Percentiles rank a stretch among this genome's conserved stretches.
These are phyloP conservation scores for Eleginops maclovinus DNA, from an alignment of 2,113 vertebrate species.

Conservation along the genomic window DNA sequence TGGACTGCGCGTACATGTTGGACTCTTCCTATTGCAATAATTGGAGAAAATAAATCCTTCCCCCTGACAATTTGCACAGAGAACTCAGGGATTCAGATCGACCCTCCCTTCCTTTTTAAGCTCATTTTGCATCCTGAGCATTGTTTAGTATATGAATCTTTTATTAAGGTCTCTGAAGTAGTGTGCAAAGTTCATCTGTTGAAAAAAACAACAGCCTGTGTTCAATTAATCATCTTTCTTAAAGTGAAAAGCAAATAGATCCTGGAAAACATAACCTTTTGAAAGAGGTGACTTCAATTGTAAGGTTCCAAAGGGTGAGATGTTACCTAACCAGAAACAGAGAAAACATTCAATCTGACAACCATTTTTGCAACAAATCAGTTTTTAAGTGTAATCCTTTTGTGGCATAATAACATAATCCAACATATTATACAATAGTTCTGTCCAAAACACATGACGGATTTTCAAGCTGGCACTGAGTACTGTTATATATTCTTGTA, in stretches of 20 bases:
- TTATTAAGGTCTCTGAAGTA: conserved; percentile 55
- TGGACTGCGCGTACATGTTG: conserved; percentile 43
- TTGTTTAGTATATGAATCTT: conserved; percentile 66
- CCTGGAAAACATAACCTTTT: conserved; percentile 55
- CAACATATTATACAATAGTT: conserved; percentile 47
- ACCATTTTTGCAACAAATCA: conserved; percentile 40
- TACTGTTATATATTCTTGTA: too few relatives aligned
- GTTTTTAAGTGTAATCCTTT: conserved; percentile 52
- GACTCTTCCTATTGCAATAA: conserved; percentile 55
- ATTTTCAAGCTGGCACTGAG: too few relatives aligned
- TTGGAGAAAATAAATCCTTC: conserved; percentile 61
- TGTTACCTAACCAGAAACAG: conserved; percentile 38
- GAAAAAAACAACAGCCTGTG: conserved; percentile 57
- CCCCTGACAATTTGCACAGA: conserved; percentile 29
- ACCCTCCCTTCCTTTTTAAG: not conserved
- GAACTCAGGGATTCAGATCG: conserved; percentile 22
- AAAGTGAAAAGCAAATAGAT: conserved; percentile 43
- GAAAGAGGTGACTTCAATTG: conserved; percentile 22
- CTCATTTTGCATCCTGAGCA: conserved; percentile 61
- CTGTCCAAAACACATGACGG: not conserved
- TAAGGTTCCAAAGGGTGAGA: conserved; percentile 22
- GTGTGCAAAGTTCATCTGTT: conserved; percentile 64
- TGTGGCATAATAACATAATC: conserved; percentile 43
- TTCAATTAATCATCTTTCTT: conserved; percentile 61
- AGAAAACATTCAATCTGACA: conserved; percentile 16